Conservation (phyloP, 2,888 invertebrate genomes). For the Andrena haemorrhoa region DNA sequence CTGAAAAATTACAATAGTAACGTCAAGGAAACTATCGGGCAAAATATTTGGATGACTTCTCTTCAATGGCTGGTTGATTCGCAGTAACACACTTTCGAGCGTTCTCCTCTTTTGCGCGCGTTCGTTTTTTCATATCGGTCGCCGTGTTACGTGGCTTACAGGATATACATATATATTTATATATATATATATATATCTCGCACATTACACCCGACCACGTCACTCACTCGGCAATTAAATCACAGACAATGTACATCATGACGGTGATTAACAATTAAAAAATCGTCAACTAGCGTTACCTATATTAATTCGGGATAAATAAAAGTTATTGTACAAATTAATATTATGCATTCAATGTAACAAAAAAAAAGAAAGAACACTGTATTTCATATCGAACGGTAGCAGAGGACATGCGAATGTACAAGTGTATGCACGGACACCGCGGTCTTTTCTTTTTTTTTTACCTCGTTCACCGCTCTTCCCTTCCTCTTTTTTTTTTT, state of each 20-base stretch:
- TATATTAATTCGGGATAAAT: slow-evolving; percentile 74
- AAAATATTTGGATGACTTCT: slow-evolving; percentile 55
- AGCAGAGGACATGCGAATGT: slow-evolving; percentile 76
- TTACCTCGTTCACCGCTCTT: slow-evolving; percentile 63
- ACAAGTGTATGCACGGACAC: slow-evolving; percentile 75
- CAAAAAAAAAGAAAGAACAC: slow-evolving; percentile 74
- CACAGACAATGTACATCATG: slow-evolving; percentile 77
- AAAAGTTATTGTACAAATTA: slow-evolving; percentile 79
- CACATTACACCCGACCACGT: slow-evolving; percentile 61
- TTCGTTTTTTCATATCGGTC: slow-evolving; percentile 53
- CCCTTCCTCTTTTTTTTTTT: slow-evolving; percentile 33
- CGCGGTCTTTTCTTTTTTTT: slow-evolving; percentile 48
- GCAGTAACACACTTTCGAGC: slow-evolving; percentile 40
- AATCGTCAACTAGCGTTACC: slow-evolving; percentile 67
- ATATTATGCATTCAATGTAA: slow-evolving; percentile 78
- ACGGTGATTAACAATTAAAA: slow-evolving; percentile 73
- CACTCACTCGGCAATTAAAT: slow-evolving; percentile 79
- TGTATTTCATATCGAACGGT: slow-evolving; percentile 70
- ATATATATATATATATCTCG: slow-evolving; percentile 25
- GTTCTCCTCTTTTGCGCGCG: slow-evolving; percentile 31
- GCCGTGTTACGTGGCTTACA: slow-evolving; percentile 57
- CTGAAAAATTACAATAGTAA: slow-evolving; percentile 36
- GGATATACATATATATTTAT: slow-evolving; percentile 9
- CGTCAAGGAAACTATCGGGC: slow-evolving; percentile 47
- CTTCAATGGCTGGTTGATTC: slow-evolving; percentile 44